A percentile compares a stretch with the other conserved stretches of the same genome.
Evolutionary conservation across 2,888 invertebrate species (phyloP).

Genomic region (Lasioglossum vierecki): DNA sequence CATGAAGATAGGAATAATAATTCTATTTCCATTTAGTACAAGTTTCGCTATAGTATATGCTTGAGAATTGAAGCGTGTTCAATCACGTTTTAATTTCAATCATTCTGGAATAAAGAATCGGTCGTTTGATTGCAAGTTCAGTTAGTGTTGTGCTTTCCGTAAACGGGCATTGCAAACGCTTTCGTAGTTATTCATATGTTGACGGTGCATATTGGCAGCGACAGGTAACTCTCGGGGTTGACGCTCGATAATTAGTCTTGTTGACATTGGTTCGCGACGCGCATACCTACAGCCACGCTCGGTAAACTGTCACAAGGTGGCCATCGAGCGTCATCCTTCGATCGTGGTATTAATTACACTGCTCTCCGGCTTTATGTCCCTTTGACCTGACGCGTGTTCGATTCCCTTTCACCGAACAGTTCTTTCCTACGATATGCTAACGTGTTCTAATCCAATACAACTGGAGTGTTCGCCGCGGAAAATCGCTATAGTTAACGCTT

Average conservation of each 20-base stretch:
- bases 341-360: constrained; percentile 75
- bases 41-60: background rate
- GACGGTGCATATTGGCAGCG: constrained; percentile 38
- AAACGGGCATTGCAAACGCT: background rate
- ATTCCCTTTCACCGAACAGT: constrained; percentile 32
- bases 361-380: constrained; percentile 51
- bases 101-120: background rate
- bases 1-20: background rate
- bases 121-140: background rate
- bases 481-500: background rate
- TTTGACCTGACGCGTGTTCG: constrained; percentile 27
- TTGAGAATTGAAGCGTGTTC: background rate
- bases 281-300: constrained; percentile 22
- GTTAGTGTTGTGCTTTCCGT: background rate
- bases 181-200: constrained; percentile 45
- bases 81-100: background rate
- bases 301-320: constrained; percentile 52
- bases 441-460: background rate
- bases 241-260: constrained; percentile 77
- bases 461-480: background rate
- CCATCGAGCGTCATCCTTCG: constrained; percentile 64
- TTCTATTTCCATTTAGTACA: background rate
- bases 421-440: background rate
- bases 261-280: constrained; percentile 55
- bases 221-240: constrained; percentile 54